Evolutionary conservation across 2,888 invertebrate species (phyloP), one percentile per base, ranked within the genome.

Genomic region (Muschampia plurimacula): DNA sequence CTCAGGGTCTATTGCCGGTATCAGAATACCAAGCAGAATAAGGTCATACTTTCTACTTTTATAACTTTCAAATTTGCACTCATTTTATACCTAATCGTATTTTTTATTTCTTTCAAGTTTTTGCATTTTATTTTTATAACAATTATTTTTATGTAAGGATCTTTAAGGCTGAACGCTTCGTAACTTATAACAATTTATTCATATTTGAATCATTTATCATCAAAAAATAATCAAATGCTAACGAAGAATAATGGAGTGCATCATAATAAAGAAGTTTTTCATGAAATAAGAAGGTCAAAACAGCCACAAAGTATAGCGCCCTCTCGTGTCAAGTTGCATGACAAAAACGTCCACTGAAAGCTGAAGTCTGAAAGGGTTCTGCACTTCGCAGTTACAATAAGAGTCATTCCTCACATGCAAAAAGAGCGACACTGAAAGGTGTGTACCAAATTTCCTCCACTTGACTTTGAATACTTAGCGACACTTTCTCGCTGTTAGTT

Each of bases 291-390:
- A 52, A 49, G 46, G n/a, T 10, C 13, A 66, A 66, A 7, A n/a
- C 39, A 3, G 4, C 41, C 59, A 60, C 59, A 32, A 68, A 68
- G 57, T 28, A 72, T 76, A 81, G 75, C 82, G 82, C 80, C 82
- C 77, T 82, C 81, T 82, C 63, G 77, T 77, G 73, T 70, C 69
- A 49, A 41, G 64, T 59, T 65, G 63, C 65, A 76, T 76, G 75
- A 81, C 77, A 76, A 78, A 74, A 70, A 77, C 75, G 77, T 75
- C 65, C 12, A 32, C 70, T 66, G 59, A 44, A 66, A 73, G 73
- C 69, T 71, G 59, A 39, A 73, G 74, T 67, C 78, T 77, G 78
- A 73, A 79, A 80, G 75, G 77, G 77, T 79, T 78, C 71, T 71
- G 74, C 72, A 74, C 72, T 32, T 70, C 32, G 39, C 55, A 36